Base-by-base conservation (phyloP, 2,888 invertebrate genomes). In the Papilio gigon region DNA sequence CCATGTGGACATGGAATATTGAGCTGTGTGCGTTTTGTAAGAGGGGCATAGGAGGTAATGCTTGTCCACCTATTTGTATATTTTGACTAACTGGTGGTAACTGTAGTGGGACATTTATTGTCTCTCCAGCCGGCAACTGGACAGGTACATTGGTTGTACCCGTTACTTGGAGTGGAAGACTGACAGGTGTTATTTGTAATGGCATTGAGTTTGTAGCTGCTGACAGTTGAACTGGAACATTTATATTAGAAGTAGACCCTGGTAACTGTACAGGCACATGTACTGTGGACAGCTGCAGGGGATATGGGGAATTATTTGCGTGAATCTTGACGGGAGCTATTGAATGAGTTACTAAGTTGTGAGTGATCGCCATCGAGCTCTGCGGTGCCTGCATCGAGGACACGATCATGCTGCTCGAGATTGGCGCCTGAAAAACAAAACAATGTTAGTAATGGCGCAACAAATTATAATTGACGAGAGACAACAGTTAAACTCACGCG, bases 241-340 rank as follows among this genome's bases (percentile, higher is more conserved):
- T 92, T 44, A 92, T 90, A 71, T 90, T 90, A 2, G 90, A 89
- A 50, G 83, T 86, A 35, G 90, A 87, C 42, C 89, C 90, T 2
- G 90, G 91, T 61, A 91, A 87, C 73, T 92, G 91, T n/a, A 92
- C 88, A 33, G 91, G 92, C 71, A 92, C 89, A 81, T 90, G 90
- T 44, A 92, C 90, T 64, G 92, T 90, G 22, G 92, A 90, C 56
- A 92, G 76, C 74, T 90, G 90, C 65, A 92, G 78, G 4, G 91
- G 92, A 75, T 90, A 92, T 35, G 87, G 84, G 47, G 86, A 77
- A 76, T 81, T 87, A 74, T 79, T 89, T 58, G 89, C 74, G 75
- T 92, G 91, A 75, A 91, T 85, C 79, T 92, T 91, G 62, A 90
- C 86, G 72, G 92, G 91, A 65, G 90, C 89, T 73, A 92, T 82